phyloP scores from a whole-genome alignment of 2,113 vertebrate species.

The Cynoglossus semilaevis region DNA sequence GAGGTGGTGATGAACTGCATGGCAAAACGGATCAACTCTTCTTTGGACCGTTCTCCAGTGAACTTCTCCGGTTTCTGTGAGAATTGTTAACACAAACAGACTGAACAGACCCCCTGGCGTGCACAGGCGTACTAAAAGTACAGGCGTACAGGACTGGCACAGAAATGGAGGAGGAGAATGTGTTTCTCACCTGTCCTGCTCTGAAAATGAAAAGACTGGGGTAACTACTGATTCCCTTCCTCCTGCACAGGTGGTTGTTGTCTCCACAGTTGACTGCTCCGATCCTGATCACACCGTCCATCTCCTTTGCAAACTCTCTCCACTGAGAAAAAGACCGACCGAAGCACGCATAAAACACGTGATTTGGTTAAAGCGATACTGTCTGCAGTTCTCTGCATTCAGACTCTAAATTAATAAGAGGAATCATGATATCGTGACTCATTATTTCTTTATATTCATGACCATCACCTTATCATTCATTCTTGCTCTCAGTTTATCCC shows the following conservation, averaged over 20 bases:
- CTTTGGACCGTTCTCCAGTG: slow-evolving; percentile 84
- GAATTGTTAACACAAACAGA: too few species aligned
- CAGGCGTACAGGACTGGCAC: too few species aligned
- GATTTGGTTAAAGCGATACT: too few species aligned
- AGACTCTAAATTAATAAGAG: too few species aligned
- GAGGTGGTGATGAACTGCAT: slow-evolving; percentile 90
- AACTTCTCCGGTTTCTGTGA: slow-evolving; percentile 88
- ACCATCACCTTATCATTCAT: too few species aligned
- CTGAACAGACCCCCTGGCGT: too few species aligned
- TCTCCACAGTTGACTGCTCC: slow-evolving; percentile 97
- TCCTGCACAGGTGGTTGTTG: slow-evolving; percentile 89
- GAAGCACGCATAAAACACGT: background rate
- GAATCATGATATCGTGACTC: too few species aligned
- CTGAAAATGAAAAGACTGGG: slow-evolving; percentile 90
- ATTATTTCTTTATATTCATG: too few species aligned
- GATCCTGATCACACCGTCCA: slow-evolving; percentile 92
- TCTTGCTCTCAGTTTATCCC: too few species aligned
- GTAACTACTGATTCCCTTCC: slow-evolving; percentile 92
- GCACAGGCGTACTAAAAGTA: too few species aligned
- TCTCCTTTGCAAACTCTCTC: slow-evolving; percentile 96
- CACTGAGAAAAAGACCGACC: slow-evolving; percentile 74
- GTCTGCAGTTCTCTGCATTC: too few species aligned
- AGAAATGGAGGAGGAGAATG: too few species aligned
- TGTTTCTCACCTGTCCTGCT: slow-evolving; percentile 79
- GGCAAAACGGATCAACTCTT: slow-evolving; percentile 84